Percentiles rank a stretch among this genome's conserved stretches.
Conservation (phyloP, 30 jellyfish, hydroid and myxozoan species). For the Aurelia sp. region DNA sequence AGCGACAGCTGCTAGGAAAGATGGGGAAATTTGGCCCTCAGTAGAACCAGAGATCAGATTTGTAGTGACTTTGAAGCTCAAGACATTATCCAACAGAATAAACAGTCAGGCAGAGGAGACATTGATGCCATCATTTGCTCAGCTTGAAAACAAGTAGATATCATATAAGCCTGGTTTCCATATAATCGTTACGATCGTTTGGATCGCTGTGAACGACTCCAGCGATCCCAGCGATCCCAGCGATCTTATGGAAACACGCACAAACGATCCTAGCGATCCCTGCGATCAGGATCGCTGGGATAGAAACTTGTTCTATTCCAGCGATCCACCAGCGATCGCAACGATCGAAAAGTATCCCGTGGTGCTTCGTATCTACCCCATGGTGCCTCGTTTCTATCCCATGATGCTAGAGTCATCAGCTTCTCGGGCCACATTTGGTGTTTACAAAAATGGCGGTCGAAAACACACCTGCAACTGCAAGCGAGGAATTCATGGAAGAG, state of each 20-base stretch:
- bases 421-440: slow-evolving; percentile 33
- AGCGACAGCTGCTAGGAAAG: not conserved
- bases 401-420: slow-evolving; percentile 29
- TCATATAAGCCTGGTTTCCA: no score
- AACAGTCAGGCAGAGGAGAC: not conserved
- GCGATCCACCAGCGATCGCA: slow-evolving; percentile 39
- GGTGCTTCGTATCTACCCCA: slow-evolving; percentile 30
- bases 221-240: slow-evolving; percentile 4
- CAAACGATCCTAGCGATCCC: slow-evolving; percentile 11
- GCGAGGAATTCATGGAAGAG: no score
- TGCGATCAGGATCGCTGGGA: no score
- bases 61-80: not conserved
- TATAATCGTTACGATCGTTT: no score
- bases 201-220: no score
- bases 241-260: not conserved
- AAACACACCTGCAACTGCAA: no score
- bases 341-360: slow-evolving; percentile 28
- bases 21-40: not conserved
- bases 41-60: not conserved
- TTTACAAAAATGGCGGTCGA: slow-evolving; percentile 23
- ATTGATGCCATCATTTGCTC: not conserved
- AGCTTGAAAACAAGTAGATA: not conserved
- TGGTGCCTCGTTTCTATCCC: slow-evolving; percentile 34
- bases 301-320: no score
- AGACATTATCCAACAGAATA: not conserved